A percentile compares a stretch with the other conserved stretches of the same genome.
Evolutionary conservation across 2,113 vertebrate genomes (phyloP).

Genomic region (Butorides virescens): DNA sequence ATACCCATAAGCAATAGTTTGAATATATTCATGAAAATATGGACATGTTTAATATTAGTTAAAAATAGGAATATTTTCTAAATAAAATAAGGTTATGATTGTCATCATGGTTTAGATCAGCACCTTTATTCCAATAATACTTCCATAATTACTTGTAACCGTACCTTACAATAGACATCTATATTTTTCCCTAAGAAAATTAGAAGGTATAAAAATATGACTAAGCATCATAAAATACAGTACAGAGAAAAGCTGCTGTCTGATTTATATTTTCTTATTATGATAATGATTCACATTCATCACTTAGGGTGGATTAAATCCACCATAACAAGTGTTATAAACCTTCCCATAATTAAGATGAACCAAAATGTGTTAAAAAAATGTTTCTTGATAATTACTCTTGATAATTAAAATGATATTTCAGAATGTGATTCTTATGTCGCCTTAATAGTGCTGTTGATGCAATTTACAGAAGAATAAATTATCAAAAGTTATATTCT

Average conservation of each 20-base stretch:
- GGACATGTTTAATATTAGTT: background rate
- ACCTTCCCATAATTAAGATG: constrained; percentile 23
- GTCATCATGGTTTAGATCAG: background rate
- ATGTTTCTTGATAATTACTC: background rate
- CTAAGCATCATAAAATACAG: background rate
- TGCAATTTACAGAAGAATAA: background rate
- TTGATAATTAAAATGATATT: constrained; percentile 19
- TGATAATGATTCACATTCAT: background rate
- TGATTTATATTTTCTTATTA: constrained; percentile 16
- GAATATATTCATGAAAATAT: background rate
- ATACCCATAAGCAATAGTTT: background rate
- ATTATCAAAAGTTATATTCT: background rate
- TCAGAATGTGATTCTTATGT: background rate
- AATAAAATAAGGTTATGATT: background rate
- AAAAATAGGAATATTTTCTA: background rate
- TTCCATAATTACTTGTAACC: background rate
- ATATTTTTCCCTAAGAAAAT: background rate
- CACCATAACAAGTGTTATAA: background rate
- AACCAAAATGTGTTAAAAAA: background rate
- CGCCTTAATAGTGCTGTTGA: background rate
- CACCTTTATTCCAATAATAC: background rate
- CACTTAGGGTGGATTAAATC: background rate
- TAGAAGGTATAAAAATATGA: background rate
- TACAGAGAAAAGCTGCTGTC: background rate
- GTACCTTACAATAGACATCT: background rate